Conservation (phyloP, 2,113 vertebrate genomes). For the Equus przewalskii region DNA sequence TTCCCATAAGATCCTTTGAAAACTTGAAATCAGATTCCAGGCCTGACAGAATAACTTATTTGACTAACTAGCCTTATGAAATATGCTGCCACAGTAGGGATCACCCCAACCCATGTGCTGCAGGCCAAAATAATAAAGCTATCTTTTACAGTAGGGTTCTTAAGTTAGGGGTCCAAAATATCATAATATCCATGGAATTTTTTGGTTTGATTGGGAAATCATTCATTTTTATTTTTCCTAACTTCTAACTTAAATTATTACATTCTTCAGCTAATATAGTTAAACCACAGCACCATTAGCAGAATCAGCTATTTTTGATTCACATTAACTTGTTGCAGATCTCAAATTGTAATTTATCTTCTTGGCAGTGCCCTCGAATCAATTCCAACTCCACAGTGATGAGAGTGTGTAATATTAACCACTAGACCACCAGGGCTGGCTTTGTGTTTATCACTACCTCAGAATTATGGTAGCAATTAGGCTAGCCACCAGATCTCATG, state of each 20-base stretch:
- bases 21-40: neutral
- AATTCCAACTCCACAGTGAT: too few relatives aligned
- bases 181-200: neutral
- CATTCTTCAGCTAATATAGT: neutral
- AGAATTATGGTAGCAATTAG: neutral
- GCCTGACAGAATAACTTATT: neutral
- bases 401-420: too few relatives aligned
- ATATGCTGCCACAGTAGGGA: neutral
- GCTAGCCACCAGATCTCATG: neutral
- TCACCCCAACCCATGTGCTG: neutral
- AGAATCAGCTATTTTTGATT: conserved; percentile 14
- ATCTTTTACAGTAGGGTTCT: neutral
- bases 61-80: neutral
- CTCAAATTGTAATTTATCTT: neutral
- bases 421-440: too few relatives aligned
- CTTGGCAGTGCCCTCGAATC: too few relatives aligned
- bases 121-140: neutral
- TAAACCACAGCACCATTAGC: neutral
- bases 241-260: conserved; percentile 3
- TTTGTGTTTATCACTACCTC: neutral
- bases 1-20: neutral
- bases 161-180: neutral
- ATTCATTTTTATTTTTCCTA: conserved; percentile 30
- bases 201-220: neutral
- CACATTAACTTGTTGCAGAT: neutral